Evolutionary conservation across 2,888 invertebrate genomes (phyloP), one percentile per base, ranked within the genome.

Genomic region (Dasysyrphus albostriatus): DNA sequence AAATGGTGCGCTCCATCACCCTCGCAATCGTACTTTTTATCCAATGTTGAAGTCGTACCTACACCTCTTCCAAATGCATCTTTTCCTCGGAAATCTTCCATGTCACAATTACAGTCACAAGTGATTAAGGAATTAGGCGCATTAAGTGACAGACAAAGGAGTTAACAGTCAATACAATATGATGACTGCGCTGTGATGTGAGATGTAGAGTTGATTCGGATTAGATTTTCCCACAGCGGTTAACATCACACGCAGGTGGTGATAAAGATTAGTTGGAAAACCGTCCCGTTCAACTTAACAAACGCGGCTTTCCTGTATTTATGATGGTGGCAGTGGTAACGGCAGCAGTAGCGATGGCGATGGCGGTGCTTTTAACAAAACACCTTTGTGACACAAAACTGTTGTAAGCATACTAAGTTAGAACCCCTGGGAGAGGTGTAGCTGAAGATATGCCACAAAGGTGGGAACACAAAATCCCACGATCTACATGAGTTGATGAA

Each of bases 301-400:
- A n/a, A 42, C 0, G 24, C 9, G 29, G 29, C 61, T 34, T 24
- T 37, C 19, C 14, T 14, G 24, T 24, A 12, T n/a, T n/a, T 59
- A 32, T 14, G 10, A 8, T 10, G 9, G 8, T 14, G n/a, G 32
- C 32, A 32, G 32, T 34, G 9, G 16, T 3, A 34, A n/a, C 9
- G 34, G 9, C 5, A 8, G 29, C 2, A 6, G 12, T 2, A 32
- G 6, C 16, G 12, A 42, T 8, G 16, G 16, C 24, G 24, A 24
- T 24, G 74, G 56, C 65, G 58, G 76, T 49, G 73, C 34, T 74
- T 42, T 58, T 8, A 77, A 82, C 63, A 78, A 51, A 77, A 82
- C 76, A 81, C 81, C 85, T 85, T 37, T 76, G 49, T 73, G 81
- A 63, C 81, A 85, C 56, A 49, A 72, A 58, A 49, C 19, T 65